These are phyloP conservation scores for Dexiosoma caninum DNA, from an alignment of 2,888 invertebrate genomes.

Conservation along the genomic window DNA sequence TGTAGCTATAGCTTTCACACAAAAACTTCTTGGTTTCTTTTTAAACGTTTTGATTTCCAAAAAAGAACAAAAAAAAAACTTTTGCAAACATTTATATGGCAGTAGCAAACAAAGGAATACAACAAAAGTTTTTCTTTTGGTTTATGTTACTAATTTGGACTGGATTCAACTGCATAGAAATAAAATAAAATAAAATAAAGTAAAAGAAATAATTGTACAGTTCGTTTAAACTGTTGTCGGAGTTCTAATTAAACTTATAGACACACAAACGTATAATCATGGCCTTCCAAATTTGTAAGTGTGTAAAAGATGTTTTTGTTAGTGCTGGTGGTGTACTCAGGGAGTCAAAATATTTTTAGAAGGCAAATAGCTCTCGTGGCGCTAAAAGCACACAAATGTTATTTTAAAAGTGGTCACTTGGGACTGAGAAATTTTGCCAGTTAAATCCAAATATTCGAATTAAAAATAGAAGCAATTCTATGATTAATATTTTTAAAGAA, in stretches of 20 bases:
- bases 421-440: no score
- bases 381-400: neutral
- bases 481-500: no score
- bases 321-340: neutral
- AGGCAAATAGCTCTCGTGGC: neutral
- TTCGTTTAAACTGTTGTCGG: neutral
- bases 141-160: constrained; percentile 30
- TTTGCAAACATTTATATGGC: neutral
- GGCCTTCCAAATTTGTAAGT: neutral
- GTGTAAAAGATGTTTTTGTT: neutral
- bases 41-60: neutral
- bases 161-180: neutral
- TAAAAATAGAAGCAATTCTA: no score
- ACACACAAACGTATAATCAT: no score
- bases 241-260: neutral
- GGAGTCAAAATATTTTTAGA: neutral
- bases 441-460: no score
- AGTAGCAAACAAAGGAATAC: neutral
- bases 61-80: neutral
- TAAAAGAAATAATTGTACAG: neutral
- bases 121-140: neutral
- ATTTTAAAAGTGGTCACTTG: no score
- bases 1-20: constrained; percentile 33
- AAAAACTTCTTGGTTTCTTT: constrained; percentile 17
- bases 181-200: neutral